A percentile compares a stretch with the other conserved stretches of the same genome.
Conservation (phyloP, 2,113 vertebrate genomes). For the Amphiprion ocellaris region DNA sequence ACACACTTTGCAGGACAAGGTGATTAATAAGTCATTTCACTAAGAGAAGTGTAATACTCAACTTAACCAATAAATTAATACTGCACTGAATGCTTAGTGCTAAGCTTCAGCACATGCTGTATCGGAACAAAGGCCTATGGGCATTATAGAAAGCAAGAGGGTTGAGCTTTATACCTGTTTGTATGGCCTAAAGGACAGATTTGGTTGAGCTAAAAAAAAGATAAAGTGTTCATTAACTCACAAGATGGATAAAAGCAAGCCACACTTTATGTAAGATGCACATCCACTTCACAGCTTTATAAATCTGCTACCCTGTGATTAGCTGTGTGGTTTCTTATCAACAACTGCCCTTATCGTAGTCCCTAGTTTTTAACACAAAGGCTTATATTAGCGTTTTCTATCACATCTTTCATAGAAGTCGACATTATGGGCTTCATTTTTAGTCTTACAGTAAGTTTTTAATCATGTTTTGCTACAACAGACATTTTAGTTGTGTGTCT, state of each 20-base stretch:
- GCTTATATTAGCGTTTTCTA: background rate
- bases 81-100: background rate
- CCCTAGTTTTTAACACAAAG: background rate
- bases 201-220: background rate
- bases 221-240: constrained; percentile 4
- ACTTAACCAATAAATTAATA: too few species aligned
- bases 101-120: too few species aligned
- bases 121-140: too few species aligned
- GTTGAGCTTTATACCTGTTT: background rate
- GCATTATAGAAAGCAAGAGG: background rate
- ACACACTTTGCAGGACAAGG: background rate
- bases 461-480: background rate
- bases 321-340: background rate
- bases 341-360: background rate
- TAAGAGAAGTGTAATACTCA: too few species aligned
- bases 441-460: background rate
- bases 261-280: background rate
- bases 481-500: background rate
- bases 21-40: too few species aligned
- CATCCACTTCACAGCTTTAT: background rate
- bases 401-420: background rate
- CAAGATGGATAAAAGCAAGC: background rate
- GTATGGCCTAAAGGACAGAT: background rate
- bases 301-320: background rate
- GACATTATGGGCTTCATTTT: background rate